A percentile compares a stretch with the other conserved stretches of the same genome.
These are phyloP conservation scores for Nowickia ferox DNA, from an alignment of 2,888 invertebrate genomes.

Conservation along the genomic window DNA sequence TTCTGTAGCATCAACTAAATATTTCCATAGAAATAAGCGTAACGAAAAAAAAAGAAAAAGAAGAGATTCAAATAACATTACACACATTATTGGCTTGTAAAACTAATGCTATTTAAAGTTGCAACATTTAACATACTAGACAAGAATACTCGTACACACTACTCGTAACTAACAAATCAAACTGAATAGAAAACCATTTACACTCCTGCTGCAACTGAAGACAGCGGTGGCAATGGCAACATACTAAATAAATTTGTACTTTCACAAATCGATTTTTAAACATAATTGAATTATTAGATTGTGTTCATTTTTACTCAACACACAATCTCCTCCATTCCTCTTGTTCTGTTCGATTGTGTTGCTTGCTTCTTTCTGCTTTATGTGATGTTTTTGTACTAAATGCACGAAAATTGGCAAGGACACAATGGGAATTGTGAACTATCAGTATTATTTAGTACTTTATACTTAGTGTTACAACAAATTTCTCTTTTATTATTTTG, in stretches of 20 bases:
- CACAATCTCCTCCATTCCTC: background rate
- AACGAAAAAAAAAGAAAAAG: constrained; percentile 9
- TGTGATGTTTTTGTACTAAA: constrained; percentile 18
- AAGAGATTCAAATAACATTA: constrained; percentile 16
- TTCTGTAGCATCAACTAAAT: constrained; percentile 27
- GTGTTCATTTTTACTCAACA: constrained; percentile 20
- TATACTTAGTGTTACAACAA: constrained; percentile 28
- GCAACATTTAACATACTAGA: constrained; percentile 3
- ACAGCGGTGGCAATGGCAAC: constrained; percentile 30
- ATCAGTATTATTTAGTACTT: constrained; percentile 26
- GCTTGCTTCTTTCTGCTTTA: background rate
- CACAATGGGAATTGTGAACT: constrained; percentile 54
- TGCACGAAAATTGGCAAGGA: constrained; percentile 44
- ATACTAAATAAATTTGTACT: constrained; percentile 48
- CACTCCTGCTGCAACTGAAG: constrained; percentile 18
- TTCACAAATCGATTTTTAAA: constrained; percentile 68
- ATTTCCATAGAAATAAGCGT: constrained; percentile 32
- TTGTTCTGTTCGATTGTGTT: background rate
- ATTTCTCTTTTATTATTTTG: background rate
- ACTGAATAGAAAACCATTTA: constrained; percentile 9
- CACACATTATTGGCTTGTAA: constrained; percentile 65
- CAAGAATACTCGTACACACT: constrained; percentile 3
- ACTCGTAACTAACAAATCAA: constrained; percentile 46
- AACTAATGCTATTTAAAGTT: constrained; percentile 66
- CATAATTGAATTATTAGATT: constrained; percentile 71